phyloP scores from a whole-genome alignment of 2,797 vertebrate genomes.

The Phoeniculus purpureus region DNA sequence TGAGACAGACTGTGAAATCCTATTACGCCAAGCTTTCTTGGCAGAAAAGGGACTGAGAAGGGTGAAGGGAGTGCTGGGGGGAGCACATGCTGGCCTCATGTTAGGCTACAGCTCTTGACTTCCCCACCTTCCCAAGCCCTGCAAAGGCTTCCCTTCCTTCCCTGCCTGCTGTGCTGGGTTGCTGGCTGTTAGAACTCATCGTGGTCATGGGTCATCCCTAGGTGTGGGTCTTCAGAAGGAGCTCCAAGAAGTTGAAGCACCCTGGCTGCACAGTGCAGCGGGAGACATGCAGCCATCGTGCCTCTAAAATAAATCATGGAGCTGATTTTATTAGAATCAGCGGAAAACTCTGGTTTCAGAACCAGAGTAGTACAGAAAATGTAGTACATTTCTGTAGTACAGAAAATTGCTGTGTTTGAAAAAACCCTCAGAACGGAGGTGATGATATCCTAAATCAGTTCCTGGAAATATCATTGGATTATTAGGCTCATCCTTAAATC shows the following conservation, averaged over 20 bases:
- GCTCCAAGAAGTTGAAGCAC: background rate
- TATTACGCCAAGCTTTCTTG: background rate
- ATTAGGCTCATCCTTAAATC: conserved; percentile 71
- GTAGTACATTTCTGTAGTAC: too few relatives aligned
- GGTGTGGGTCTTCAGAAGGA: background rate
- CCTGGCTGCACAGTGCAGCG: background rate
- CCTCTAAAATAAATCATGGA: background rate
- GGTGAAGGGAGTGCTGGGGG: background rate
- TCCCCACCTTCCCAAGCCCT: background rate
- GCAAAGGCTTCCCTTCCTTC: background rate
- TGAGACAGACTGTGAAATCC: conserved; percentile 61
- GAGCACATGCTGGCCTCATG: accelerated
- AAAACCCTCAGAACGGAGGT: background rate
- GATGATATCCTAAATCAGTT: conserved; percentile 46
- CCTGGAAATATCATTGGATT: conserved; percentile 66
- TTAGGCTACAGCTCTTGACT: background rate
- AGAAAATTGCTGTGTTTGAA: background rate
- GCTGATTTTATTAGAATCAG: background rate
- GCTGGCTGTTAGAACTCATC: accelerated
- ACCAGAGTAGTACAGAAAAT: background rate
- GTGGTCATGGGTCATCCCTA: accelerated
- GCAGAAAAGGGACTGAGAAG: background rate
- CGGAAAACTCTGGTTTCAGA: background rate
- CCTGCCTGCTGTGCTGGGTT: background rate
- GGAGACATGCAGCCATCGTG: background rate